Evolutionary conservation across 2,113 vertebrate species (phyloP).

Genomic region (Cyprinus carpio): DNA sequence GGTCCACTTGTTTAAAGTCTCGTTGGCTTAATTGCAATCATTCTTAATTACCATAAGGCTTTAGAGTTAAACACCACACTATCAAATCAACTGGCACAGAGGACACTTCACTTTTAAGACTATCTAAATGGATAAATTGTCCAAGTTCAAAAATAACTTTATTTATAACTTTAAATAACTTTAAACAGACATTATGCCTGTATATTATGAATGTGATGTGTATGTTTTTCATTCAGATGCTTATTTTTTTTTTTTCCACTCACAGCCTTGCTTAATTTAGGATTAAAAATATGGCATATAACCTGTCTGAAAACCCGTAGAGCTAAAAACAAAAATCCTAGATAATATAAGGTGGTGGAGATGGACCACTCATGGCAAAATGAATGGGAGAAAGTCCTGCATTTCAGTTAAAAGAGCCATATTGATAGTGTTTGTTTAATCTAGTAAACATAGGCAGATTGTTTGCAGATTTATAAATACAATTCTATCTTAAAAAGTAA

Average conservation of each 20-base stretch:
- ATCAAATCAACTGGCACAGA: constrained; percentile 32
- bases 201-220: not conserved
- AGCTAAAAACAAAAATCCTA: not conserved
- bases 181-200: not conserved
- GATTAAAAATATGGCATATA: not conserved
- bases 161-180: too few species aligned
- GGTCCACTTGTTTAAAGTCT: constrained; percentile 48
- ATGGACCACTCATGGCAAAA: too few species aligned
- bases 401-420: too few species aligned
- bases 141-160: constrained; percentile 32
- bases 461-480: too few species aligned
- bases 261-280: too few species aligned
- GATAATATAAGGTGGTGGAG: too few species aligned
- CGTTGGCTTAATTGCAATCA: constrained; percentile 44
- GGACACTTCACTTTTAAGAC: constrained; percentile 27
- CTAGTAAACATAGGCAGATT: not conserved
- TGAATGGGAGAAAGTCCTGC: too few species aligned
- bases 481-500: too few species aligned
- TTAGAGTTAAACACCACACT: constrained; percentile 30
- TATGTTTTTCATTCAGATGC: too few species aligned
- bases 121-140: constrained; percentile 43
- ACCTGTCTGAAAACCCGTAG: not conserved
- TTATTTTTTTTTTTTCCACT: too few species aligned
- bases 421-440: too few species aligned
- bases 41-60: constrained; percentile 45